Percentiles rank a stretch among this genome's conserved stretches.
Evolutionary conservation across 1,140 invertebrate species (phyloP).

Genomic region (Scaptodrosophila lebanonensis): DNA sequence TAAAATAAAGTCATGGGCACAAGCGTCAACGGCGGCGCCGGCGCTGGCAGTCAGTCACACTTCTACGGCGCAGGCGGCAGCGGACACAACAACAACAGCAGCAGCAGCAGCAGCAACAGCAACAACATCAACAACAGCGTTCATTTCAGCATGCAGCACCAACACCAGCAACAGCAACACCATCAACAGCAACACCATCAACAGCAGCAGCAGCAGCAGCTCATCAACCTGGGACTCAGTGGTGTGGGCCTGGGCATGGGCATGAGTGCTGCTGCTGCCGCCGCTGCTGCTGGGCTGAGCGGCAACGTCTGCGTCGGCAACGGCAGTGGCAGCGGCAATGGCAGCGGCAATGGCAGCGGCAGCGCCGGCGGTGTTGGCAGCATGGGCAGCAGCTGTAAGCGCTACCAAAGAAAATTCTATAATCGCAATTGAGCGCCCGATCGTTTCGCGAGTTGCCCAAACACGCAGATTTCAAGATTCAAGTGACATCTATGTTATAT

Average conservation of each 20-base stretch:
- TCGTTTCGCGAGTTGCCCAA: too few species aligned
- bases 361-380: constrained; percentile 52
- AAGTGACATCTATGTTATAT: not conserved
- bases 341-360: constrained; percentile 16
- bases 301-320: constrained; percentile 16
- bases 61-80: not conserved
- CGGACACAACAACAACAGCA: not conserved
- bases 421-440: constrained; percentile 54
- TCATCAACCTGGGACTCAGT: constrained; percentile 41
- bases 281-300: constrained; percentile 3
- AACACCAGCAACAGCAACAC: constrained; percentile 34
- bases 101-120: constrained; percentile 22
- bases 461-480: too few species aligned
- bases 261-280: not conserved
- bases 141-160: constrained; percentile 49
- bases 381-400: constrained; percentile 65
- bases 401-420: constrained; percentile 77
- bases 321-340: constrained; percentile 2
- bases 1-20: constrained; percentile 74
- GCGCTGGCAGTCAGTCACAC: constrained; percentile 19
- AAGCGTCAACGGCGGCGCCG: constrained; percentile 33
- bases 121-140: constrained; percentile 54
- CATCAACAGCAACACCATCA: constrained; percentile 34
- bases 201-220: constrained; percentile 43
- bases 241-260: constrained; percentile 32